Evolutionary conservation across 92 coral and sea anemone genomes (phyloP), one percentile per base, ranked within the genome.

Genomic region (Zoanthus solanderi): DNA sequence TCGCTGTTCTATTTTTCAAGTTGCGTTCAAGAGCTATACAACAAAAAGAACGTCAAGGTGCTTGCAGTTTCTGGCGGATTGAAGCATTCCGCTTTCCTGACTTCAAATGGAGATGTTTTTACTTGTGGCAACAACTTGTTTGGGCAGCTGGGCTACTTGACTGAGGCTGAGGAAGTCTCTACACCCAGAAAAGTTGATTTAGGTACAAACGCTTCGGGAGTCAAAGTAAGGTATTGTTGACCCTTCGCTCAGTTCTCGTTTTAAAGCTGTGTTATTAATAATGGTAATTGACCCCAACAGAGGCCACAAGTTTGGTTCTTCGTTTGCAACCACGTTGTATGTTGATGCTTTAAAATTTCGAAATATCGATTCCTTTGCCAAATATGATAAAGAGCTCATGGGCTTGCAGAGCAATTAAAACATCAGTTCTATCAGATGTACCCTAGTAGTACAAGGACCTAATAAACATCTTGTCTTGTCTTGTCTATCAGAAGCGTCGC

Each of bases 121-220:
- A 91, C 96, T 14, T 93, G 96, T 76, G 96, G 96, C 2, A 82
- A 45, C 84, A 93, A 93, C 87, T 45, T 76, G 37, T 77, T 17
- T 54, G 96, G 96, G 28, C 96, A 93, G 85, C 92, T 93, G 68
- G 96, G 96, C 17, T 93, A 93, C 71, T 78, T 85, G 29, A 89
- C 92, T 30, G 60, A 57, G 1, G 48, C 52, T 9, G 60, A 46
- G 8, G 42, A 73, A 50, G 50, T 77, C 29, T 77, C 83, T 54
- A 78, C 63, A 0, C 95, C 95, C 7, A 56, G 78, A 63, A 92
- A 83, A 72, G 95, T 92, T 9, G 90, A 54, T 9, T 83, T 92
- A 28, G 93, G 95, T 74, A 87, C 61, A 75, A 92, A 84, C 87
- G 61, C 72, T 1, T 16, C 83, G 45, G 93, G 91, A 14, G 76